These are phyloP conservation scores for Scaeva pyrastri DNA, from an alignment of 2,888 invertebrate species.

Conservation along the genomic window DNA sequence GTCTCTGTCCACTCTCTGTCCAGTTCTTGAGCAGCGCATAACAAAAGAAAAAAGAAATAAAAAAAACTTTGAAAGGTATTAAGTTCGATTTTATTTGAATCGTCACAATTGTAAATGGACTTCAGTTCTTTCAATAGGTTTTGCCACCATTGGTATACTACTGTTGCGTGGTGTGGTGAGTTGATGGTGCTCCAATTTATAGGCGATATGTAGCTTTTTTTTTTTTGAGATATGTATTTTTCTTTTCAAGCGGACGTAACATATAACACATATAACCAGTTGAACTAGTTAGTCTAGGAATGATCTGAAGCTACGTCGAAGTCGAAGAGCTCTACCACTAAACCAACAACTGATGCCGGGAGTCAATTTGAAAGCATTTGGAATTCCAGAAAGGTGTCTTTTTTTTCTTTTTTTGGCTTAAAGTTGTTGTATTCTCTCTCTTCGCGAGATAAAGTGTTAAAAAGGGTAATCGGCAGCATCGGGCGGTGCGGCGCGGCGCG, in stretches of 20 bases:
- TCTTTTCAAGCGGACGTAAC: slow-evolving; percentile 50
- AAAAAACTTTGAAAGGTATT: slow-evolving; percentile 72
- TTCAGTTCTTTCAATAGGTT: slow-evolving; percentile 63
- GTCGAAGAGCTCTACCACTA: not conserved
- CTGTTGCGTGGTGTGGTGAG: slow-evolving; percentile 17
- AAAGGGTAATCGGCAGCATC: slow-evolving; percentile 43
- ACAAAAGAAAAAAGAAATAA: slow-evolving; percentile 17
- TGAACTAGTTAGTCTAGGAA: slow-evolving; percentile 62
- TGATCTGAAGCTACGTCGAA: slow-evolving; percentile 9
- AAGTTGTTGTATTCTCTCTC: not conserved
- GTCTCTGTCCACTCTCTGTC: slow-evolving; percentile 19
- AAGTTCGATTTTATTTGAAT: slow-evolving; percentile 75
- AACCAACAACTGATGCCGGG: slow-evolving; percentile 17
- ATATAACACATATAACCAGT: slow-evolving; percentile 59
- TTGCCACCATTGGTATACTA: slow-evolving; percentile 12
- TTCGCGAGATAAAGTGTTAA: slow-evolving; percentile 20
- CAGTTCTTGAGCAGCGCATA: slow-evolving; percentile 13
- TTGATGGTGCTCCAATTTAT: slow-evolving; percentile 55
- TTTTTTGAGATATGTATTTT: slow-evolving; percentile 34
- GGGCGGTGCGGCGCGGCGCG: not conserved
- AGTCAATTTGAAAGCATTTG: slow-evolving; percentile 48
- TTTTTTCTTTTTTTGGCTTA: slow-evolving; percentile 31
- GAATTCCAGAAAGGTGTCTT: slow-evolving; percentile 65
- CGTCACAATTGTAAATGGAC: slow-evolving; percentile 71
- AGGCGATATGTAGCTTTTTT: slow-evolving; percentile 10